Conservation (phyloP, 2,797 vertebrate species). For the Kryptolebias ocellatus region DNA sequence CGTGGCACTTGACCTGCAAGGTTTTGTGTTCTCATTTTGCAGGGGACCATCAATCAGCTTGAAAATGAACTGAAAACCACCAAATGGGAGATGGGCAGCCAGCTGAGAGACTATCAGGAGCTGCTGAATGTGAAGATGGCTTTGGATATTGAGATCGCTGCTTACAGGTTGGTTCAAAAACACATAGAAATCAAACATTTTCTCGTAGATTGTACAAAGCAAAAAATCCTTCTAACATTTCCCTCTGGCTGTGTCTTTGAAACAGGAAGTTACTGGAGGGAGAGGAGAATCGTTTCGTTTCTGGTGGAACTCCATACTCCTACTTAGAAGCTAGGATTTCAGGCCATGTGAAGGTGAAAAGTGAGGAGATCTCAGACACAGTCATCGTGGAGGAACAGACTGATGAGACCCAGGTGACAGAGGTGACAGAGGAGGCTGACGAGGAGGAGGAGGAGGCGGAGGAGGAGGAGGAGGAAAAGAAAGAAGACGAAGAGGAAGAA, state of each 20-base stretch:
- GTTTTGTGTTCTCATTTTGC: slow-evolving; percentile 27
- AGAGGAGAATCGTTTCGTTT: slow-evolving; percentile 89
- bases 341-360: slow-evolving; percentile 86
- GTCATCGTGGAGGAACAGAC: slow-evolving; percentile 94
- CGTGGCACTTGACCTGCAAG: background rate
- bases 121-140: slow-evolving; percentile 98
- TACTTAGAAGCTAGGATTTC: slow-evolving; percentile 84
- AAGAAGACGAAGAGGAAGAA: slow-evolving; percentile 36
- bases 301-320: slow-evolving; percentile 82
- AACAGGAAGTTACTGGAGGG: slow-evolving; percentile 93
- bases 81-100: slow-evolving; percentile 96
- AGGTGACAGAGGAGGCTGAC: slow-evolving; percentile 87
- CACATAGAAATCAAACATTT: background rate
- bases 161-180: slow-evolving; percentile 86
- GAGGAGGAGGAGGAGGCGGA: slow-evolving; percentile 84
- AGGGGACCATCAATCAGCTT: slow-evolving; percentile 93
- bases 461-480: slow-evolving; percentile 54
- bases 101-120: slow-evolving; percentile 94
- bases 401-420: slow-evolving; percentile 91
- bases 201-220: background rate
- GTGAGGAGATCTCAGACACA: slow-evolving; percentile 89
- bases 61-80: slow-evolving; percentile 90
- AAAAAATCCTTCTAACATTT: background rate
- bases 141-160: slow-evolving; percentile 94
- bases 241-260: slow-evolving; percentile 16